Conservation (phyloP, 2,797 vertebrate genomes). For the Iguana delicatissima region DNA sequence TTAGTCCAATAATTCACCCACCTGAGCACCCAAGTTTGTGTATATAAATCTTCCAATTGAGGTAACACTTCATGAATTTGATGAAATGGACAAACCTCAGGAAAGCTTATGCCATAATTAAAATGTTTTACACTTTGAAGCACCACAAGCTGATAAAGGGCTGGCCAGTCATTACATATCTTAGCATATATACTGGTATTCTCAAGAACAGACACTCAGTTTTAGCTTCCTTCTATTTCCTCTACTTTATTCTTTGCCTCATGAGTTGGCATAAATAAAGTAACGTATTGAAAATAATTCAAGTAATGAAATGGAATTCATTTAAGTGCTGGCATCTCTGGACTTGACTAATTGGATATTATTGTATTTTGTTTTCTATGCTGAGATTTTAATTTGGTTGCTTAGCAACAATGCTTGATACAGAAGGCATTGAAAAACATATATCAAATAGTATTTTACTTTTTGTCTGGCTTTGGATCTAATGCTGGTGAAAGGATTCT, state of each 20-base stretch:
- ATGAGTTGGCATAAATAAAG: background rate
- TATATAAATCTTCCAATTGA: background rate
- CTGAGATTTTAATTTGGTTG: no score
- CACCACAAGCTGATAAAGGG: background rate
- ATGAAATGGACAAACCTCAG: background rate
- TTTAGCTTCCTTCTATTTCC: background rate
- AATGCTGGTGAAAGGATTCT: background rate
- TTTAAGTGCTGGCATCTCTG: background rate
- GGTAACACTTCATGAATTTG: background rate
- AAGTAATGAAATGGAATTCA: background rate
- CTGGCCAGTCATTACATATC: background rate
- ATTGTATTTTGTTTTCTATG: no score
- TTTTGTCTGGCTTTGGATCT: background rate
- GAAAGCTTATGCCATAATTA: no score
- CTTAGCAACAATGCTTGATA: background rate
- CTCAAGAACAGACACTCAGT: background rate
- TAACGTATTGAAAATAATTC: background rate
- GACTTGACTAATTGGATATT: background rate
- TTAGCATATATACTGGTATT: background rate
- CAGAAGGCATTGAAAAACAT: background rate
- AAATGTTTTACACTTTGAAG: no score
- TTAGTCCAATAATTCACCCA: no score
- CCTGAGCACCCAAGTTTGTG: background rate
- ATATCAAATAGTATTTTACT: background rate
- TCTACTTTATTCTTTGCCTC: background rate